A percentile compares a stretch with the other conserved stretches of the same genome.
Evolutionary conservation across 2,797 vertebrate species (phyloP).

Genomic region (Myotis planiceps): DNA sequence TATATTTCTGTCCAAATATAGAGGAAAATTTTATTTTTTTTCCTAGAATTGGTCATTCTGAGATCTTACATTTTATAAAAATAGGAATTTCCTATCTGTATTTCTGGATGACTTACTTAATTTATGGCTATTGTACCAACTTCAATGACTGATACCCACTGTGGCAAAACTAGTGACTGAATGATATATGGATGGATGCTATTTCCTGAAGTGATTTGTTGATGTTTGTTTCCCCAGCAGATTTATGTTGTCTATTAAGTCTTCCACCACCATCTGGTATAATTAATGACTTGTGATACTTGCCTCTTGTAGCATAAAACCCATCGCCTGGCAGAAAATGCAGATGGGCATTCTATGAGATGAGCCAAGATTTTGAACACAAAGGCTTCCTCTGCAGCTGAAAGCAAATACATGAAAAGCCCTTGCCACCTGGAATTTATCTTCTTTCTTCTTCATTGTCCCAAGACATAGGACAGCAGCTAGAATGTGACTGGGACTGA

Average conservation of each 20-base stretch:
- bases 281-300: constrained; percentile 75
- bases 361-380: constrained; percentile 25
- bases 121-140: neutral
- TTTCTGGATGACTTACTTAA: constrained; percentile 13
- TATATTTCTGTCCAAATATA: neutral
- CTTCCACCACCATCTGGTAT: constrained; percentile 66
- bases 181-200: neutral
- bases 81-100: neutral
- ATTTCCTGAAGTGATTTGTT: constrained; percentile 31
- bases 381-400: neutral
- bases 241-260: constrained; percentile 56
- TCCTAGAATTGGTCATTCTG: neutral
- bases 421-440: neutral
- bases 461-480: neutral
- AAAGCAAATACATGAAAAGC: neutral
- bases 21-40: neutral
- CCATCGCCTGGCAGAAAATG: neutral
- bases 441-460: neutral
- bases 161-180: neutral
- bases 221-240: constrained; percentile 58
- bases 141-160: neutral
- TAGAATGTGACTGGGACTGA: neutral
- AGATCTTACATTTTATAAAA: neutral
- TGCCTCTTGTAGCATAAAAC: constrained; percentile 32
- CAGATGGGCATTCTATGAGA: constrained; percentile 45